phyloP scores from a whole-genome alignment of 2,113 vertebrate genomes.

The Pachycephala philippinensis region DNA sequence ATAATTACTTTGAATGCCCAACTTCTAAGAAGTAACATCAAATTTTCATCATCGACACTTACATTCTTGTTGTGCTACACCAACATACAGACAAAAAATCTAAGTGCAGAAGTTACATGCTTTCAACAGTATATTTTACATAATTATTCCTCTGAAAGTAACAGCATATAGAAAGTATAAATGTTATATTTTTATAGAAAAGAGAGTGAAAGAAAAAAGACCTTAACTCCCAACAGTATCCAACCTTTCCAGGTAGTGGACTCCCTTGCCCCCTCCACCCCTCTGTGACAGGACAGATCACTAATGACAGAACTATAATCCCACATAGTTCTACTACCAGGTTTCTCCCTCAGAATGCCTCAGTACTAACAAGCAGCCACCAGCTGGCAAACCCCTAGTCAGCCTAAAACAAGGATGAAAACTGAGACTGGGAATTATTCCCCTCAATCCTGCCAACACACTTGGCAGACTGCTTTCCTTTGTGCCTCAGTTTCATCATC shows the following conservation, averaged over 20 bases:
- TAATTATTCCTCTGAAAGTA: not conserved
- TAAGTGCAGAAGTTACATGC: not conserved
- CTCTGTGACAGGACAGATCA: not conserved
- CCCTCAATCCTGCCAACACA: not conserved
- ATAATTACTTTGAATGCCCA: not conserved
- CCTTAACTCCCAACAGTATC: accelerated
- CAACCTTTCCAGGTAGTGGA: not conserved
- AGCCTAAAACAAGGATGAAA: not conserved
- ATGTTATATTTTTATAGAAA: not conserved
- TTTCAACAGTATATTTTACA: not conserved
- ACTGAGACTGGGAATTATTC: not conserved
- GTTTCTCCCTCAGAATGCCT: not conserved
- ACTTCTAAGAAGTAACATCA: not conserved
- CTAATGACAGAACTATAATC: not conserved
- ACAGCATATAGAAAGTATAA: not conserved
- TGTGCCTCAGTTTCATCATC: slow-evolving; percentile 23
- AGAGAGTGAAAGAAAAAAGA: not conserved
- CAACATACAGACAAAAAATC: not conserved
- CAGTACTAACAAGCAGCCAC: not conserved
- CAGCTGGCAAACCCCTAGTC: not conserved
- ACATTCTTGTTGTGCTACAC: not conserved
- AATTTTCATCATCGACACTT: not conserved
- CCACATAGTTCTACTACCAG: not conserved
- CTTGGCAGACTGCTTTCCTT: not conserved
- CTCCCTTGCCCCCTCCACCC: accelerated